Conservation (phyloP, 1,140 invertebrate genomes). For the Eumaeus atala region DNA sequence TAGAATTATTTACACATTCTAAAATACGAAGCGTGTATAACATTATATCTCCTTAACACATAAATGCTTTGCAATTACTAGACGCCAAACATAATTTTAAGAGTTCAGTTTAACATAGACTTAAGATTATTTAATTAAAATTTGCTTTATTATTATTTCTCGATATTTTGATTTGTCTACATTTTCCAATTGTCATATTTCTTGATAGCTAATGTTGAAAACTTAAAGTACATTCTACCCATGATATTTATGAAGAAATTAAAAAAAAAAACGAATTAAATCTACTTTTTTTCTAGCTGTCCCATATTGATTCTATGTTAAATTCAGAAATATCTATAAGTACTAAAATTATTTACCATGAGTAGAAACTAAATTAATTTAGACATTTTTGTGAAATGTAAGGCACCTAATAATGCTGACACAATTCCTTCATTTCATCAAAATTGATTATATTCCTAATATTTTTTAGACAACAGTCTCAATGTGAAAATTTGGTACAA, state of each 20-base stretch:
- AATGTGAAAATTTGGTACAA: constrained; percentile 6
- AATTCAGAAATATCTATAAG: neutral
- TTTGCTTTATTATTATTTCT: constrained; percentile 1
- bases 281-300: neutral
- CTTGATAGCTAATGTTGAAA: constrained; percentile 1
- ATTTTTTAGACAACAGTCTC: constrained; percentile 29
- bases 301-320: neutral
- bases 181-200: neutral
- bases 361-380: constrained; percentile 1
- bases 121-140: constrained; percentile 3
- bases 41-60: constrained; percentile 43
- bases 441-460: constrained; percentile 41
- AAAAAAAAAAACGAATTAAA: neutral
- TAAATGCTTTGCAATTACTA: constrained; percentile 37
- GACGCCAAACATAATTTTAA: constrained; percentile 45
- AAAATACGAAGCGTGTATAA: constrained; percentile 58
- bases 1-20: constrained; percentile 68
- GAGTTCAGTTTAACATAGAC: constrained; percentile 1
- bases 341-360: constrained; percentile 4
- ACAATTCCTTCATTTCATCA: constrained; percentile 37
- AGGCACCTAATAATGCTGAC: constrained; percentile 51
- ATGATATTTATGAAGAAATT: neutral
- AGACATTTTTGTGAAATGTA: constrained; percentile 27
- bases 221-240: neutral
- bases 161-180: neutral